Evolutionary conservation across 2,797 vertebrate genomes (phyloP).

Genomic region (Labeo calbasu): DNA sequence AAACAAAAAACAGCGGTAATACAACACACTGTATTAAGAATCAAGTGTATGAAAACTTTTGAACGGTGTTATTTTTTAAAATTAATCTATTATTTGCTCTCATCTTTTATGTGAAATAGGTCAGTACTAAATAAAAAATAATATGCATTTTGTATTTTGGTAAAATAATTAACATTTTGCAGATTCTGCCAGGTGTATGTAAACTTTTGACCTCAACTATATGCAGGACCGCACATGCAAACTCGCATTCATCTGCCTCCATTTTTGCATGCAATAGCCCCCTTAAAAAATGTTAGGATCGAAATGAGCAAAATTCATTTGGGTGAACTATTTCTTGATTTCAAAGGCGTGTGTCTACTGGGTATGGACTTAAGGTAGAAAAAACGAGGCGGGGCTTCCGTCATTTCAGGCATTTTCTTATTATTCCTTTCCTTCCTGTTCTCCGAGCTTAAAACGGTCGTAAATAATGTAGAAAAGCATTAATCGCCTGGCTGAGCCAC

Average conservation of each 20-base stretch:
- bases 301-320: neutral
- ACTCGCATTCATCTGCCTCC: neutral
- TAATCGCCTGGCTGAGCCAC: conserved; percentile 63
- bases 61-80: too few relatives aligned
- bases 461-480: conserved; percentile 69
- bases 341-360: neutral
- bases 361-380: neutral
- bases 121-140: too few relatives aligned
- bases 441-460: conserved; percentile 34
- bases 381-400: neutral
- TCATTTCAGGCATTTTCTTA: conserved; percentile 11
- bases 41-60: too few relatives aligned
- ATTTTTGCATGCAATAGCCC: neutral
- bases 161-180: too few relatives aligned
- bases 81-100: too few relatives aligned
- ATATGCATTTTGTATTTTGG: too few relatives aligned
- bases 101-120: too few relatives aligned
- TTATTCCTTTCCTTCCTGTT: conserved; percentile 2
- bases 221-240: neutral
- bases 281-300: neutral
- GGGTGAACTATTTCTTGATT: neutral
- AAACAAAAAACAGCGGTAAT: too few relatives aligned
- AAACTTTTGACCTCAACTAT: neutral
- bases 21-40: too few relatives aligned
- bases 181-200: too few relatives aligned